Base-by-base conservation (phyloP, 1,140 invertebrate genomes). In the Solen grandis region DNA sequence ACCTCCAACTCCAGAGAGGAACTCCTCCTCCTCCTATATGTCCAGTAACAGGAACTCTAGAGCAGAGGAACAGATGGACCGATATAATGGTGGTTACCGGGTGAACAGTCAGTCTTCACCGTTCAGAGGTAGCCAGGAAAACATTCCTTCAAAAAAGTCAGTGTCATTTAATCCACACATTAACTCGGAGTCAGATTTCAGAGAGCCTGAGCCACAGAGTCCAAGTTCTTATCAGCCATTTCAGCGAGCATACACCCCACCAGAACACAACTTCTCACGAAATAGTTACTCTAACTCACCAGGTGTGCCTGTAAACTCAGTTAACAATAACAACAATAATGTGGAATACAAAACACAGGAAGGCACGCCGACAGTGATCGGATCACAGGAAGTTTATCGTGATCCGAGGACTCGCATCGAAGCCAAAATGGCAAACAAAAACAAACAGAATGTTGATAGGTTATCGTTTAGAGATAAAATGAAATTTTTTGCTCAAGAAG, bases 391-490 rank as follows among this genome's bases (percentile, higher is more conserved):
- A 86, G 88, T 93, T 3, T 93, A 93, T 82, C 87, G 92, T 19
- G 93, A 93, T 77, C 93, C 93, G 0, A 83, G 93, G 16, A 86
- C 87, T 31, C 78, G 91, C 41, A 91, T 93, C 38, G 87, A 91
- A 65, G 91, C 93, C 36, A 85, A 88, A 77, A 89, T 87, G 69
- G 87, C 85, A 5, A 80, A 85, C 29, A 84, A 86, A 62, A 72
- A 81, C 29, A 84, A 84, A 55, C 86, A 76, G 50, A 86, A 41
- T 16, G 38, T 82, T 16, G 90, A 91, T 35, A 83, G 88, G 54
- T 87, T 91, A 86, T 90, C 88, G 14, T 93, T 93, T 82, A 87
- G 90, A 73, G 92, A 93, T 82, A 93, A 93, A 87, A 93, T 93
- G 92, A 91, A 92, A 83, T 88, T 92, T 81, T 93, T 93, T 86